Evolutionary conservation across 1,140 invertebrate genomes (phyloP), one percentile per base, ranked within the genome.

Genomic region (Physella acuta): DNA sequence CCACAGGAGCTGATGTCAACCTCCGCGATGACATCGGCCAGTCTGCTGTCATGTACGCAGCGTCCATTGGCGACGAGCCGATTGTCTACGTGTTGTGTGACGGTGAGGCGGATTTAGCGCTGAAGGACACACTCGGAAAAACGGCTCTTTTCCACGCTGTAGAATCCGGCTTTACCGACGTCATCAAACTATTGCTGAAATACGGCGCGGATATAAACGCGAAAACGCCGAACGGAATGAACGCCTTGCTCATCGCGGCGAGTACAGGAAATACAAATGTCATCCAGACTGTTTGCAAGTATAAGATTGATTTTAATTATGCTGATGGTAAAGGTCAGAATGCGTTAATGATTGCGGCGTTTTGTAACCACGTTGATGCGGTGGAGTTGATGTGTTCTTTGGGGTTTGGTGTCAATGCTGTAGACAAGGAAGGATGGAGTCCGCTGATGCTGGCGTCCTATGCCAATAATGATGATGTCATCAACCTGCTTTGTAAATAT

Each of bases 371-470:
- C 31, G 20, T 36, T 2, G 81, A 84, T 24, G 83, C 81, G 17
- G 87, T 88, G 3, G 76, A 84, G n/a, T 60, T 88, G 30, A 75
- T 90, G 8, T 70, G 89, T 20, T 77, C 83, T 53, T 76, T 87
- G 62, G 82, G 87, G 51, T 87, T 88, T n/a, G 84, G 88, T 72
- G 81, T 86, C 0, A 84, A 84, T 71, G 83, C 85, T 2, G 75
- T 86, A 39, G 87, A 89, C 73, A 51, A 70, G 28, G 31, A 49
- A 30, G 64, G 60, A 17, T 93, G 94, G 44, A 95, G 94, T 44
- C 92, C 94, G 49, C 85, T 97, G 68, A 84, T 95, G 26, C 93
- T 96, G 0, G 94, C 94, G 16, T 93, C 94, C 24, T 65, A 85
- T 76, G 93, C 95, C 85, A 93, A 92, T 83, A 94, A 96, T 82